Evolutionary conservation across 2,797 vertebrate genomes (phyloP).

Genomic region (Sebastiscus albofasciatus): DNA sequence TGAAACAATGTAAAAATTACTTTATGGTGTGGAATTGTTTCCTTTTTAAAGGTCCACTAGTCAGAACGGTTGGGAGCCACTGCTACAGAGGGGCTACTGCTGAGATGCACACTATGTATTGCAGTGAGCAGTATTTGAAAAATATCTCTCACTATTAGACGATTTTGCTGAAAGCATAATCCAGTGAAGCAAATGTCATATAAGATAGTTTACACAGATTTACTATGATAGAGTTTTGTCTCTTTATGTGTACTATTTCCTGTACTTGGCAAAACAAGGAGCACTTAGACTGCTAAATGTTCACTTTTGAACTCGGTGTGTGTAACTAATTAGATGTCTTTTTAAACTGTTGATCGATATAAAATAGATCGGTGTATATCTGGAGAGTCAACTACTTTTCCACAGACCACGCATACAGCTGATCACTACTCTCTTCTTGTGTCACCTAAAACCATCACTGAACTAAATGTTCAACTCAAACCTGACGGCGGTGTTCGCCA

Average conservation of each 20-base stretch:
- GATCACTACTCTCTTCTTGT: background rate
- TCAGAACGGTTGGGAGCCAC: background rate
- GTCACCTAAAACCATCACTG: background rate
- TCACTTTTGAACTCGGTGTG: slow-evolving; percentile 4
- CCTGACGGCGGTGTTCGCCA: background rate
- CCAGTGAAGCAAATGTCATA: slow-evolving; percentile 2
- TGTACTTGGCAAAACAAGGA: slow-evolving; percentile 8
- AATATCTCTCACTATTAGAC: background rate
- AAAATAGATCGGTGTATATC: slow-evolving; percentile 4
- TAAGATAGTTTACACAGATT: background rate
- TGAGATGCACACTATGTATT: background rate
- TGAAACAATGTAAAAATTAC: background rate
- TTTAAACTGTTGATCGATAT: slow-evolving; percentile 1
- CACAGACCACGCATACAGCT: background rate
- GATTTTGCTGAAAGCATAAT: slow-evolving; percentile 4
- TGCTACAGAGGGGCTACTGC: background rate
- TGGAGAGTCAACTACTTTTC: background rate
- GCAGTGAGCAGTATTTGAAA: slow-evolving; percentile 6
- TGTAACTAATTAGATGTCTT: slow-evolving; percentile 15
- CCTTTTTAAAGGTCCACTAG: background rate
- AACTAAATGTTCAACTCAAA: background rate
- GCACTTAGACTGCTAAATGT: slow-evolving; percentile 23
- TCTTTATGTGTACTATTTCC: slow-evolving; percentile 13
- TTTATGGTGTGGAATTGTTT: background rate
- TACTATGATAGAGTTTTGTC: background rate